Base-by-base conservation (phyloP, 1,140 invertebrate species). In the Bombus picipes region DNA sequence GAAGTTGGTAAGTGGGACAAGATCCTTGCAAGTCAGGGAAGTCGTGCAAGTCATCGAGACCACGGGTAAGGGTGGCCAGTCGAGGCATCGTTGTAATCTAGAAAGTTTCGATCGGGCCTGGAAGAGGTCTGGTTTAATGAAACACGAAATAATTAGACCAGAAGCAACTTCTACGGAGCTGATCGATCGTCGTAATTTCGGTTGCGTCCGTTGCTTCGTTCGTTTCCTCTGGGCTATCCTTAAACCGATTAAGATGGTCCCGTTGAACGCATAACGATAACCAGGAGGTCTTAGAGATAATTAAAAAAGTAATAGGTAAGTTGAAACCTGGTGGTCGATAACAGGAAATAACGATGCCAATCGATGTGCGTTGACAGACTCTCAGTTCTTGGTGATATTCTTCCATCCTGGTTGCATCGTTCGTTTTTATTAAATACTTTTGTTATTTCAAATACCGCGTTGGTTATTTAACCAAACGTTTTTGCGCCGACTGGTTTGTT, bases 301-400 rank as follows among this genome's bases (percentile, higher is more conserved):
- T 93, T 93, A 92, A 93, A 93, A 93, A 93, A 91, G 83, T 94
- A 93, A 93, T 88, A 79, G 87, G 82, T 84, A 89, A 92, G 81
- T 71, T 85, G 86, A 92, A 89, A 90, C 72, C 86, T 62, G 62
- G 68, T 12, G 28, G 37, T 15, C 15, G n/a, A 37, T 47, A n/a
- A 76, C 72, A 32, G 76, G 78, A 83, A 87, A 83, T 84, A 88
- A 88, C 81, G 81, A 88, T 53, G 71, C 39, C 41, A 53, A 82
- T 71, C 66, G 43, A 80, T 39, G 8, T 32, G 25, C 62, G 13
- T 53, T 68, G 78, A 80, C 66, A 70, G 47, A 70, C 18, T 53
- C 18, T 53, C 18, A 18, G 3, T 15, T 22, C 25, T 53, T 59
- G 12, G 22, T 9, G 12, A 53, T 53, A 53, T 18, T 22, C 47